Conservation (phyloP, 2,113 vertebrate species). For the Rhagologus leucostigma region DNA sequence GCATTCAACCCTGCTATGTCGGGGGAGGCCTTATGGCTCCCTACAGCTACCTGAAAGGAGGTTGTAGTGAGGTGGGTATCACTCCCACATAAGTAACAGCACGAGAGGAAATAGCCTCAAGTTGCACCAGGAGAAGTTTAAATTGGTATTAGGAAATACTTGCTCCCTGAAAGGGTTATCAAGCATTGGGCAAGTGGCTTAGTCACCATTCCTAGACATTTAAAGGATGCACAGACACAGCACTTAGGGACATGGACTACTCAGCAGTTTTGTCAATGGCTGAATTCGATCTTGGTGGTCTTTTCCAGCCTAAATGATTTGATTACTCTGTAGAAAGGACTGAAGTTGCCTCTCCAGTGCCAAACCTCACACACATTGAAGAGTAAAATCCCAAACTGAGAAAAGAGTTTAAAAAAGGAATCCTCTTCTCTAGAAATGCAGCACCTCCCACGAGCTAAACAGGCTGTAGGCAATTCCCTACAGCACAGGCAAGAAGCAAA, state of each 20-base stretch:
- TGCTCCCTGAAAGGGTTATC: neutral
- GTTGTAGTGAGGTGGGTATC: fast-evolving
- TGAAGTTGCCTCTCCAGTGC: neutral
- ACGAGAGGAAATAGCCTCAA: neutral
- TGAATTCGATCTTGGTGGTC: neutral
- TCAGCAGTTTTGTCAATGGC: neutral
- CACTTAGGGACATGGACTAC: neutral
- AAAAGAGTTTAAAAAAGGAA: neutral
- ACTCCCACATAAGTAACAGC: neutral
- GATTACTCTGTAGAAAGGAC: neutral
- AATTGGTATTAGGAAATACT: neutral
- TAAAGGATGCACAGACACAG: neutral
- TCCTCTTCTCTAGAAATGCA: neutral
- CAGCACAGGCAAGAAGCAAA: neutral
- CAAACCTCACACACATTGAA: neutral
- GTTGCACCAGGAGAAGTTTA: neutral
- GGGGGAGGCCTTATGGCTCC: fast-evolving
- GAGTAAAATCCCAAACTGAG: neutral
- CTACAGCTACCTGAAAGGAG: neutral
- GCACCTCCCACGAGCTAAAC: neutral
- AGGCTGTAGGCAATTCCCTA: neutral
- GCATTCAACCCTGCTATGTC: neutral
- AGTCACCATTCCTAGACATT: neutral
- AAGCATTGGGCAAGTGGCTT: neutral
- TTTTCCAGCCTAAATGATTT: neutral